Conservation (phyloP, 2,797 vertebrate genomes). For the Discoglossus pictus region DNA sequence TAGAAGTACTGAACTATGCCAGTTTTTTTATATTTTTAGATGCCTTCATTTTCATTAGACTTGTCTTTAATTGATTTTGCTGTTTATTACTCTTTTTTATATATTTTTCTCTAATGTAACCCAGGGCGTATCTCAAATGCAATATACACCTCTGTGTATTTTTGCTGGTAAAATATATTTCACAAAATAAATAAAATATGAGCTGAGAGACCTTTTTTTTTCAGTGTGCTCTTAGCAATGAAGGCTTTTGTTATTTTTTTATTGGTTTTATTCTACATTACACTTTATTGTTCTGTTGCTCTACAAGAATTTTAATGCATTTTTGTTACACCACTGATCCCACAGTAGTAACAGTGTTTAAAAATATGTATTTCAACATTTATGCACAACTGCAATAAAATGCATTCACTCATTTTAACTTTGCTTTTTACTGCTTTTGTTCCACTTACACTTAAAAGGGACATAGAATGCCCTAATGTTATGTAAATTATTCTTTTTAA, state of each 20-base stretch:
- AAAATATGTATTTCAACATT: too few relatives aligned
- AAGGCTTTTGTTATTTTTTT: slow-evolving; percentile 8
- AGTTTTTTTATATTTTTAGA: slow-evolving; percentile 1
- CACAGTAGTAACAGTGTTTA: too few relatives aligned
- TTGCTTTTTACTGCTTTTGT: too few relatives aligned
- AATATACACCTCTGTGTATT: slow-evolving; percentile 18
- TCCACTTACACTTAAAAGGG: too few relatives aligned
- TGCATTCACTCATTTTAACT: too few relatives aligned
- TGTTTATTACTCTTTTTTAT: slow-evolving; percentile 2
- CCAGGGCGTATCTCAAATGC: slow-evolving; percentile 21
- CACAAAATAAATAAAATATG: slow-evolving; percentile 28
- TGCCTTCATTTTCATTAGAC: slow-evolving; percentile 3
- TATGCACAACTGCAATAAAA: too few relatives aligned
- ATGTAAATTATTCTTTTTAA: too few relatives aligned
- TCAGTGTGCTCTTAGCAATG: slow-evolving; percentile 13
- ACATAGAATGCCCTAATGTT: too few relatives aligned
- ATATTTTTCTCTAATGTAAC: slow-evolving; percentile 9
- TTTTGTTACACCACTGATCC: too few relatives aligned
- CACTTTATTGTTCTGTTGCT: slow-evolving; percentile 1
- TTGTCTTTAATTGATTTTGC: slow-evolving; percentile 12
- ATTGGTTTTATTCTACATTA: neutral
- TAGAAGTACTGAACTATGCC: slow-evolving; percentile 10
- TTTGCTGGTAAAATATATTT: slow-evolving; percentile 29
- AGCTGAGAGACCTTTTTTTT: slow-evolving; percentile 11
- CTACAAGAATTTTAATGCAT: neutral